Conservation (phyloP, 2,888 invertebrate genomes). For the Chloroclystis v-ata region DNA sequence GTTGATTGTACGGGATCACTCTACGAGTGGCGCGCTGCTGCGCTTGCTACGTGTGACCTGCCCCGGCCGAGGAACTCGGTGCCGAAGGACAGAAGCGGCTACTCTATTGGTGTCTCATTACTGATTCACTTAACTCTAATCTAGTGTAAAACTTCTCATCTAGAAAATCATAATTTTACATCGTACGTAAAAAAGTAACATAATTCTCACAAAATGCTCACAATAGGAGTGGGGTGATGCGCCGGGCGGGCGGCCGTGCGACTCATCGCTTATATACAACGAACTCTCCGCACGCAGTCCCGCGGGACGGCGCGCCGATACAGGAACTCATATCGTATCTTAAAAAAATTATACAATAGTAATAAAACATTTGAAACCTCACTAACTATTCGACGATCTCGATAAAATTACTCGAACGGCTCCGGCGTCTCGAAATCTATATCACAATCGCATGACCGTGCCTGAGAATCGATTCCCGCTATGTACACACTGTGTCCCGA, state of each 20-base stretch:
- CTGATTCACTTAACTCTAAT: constrained; percentile 75
- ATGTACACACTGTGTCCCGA: constrained; percentile 74
- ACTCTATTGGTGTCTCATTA: constrained; percentile 78
- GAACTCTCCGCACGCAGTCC: constrained; percentile 57
- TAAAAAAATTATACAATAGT: constrained; percentile 76
- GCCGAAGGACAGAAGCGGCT: constrained; percentile 77
- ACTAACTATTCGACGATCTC: constrained; percentile 77
- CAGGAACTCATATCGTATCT: constrained; percentile 79
- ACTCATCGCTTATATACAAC: constrained; percentile 74
- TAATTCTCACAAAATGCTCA: constrained; percentile 77
- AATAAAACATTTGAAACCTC: constrained; percentile 78
- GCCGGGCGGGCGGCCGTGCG: constrained; percentile 52
- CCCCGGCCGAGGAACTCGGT: constrained; percentile 70
- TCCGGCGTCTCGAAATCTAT: constrained; percentile 75
- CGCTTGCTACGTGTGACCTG: constrained; percentile 53
- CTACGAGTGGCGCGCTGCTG: constrained; percentile 75
- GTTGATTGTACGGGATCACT: constrained; percentile 71
- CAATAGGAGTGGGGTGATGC: constrained; percentile 70
- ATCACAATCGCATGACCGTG: constrained; percentile 78
- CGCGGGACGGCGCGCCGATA: constrained; percentile 56
- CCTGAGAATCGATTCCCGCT: constrained; percentile 76
- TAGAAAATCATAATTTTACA: constrained; percentile 69
- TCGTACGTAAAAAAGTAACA: constrained; percentile 73
- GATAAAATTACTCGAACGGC: constrained; percentile 73
- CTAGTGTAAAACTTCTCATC: constrained; percentile 76